Percentiles rank a stretch among this genome's conserved stretches.
These are phyloP conservation scores for Anabacerthia variegaticeps DNA, from an alignment of 2,797 vertebrate species.

Conservation along the genomic window DNA sequence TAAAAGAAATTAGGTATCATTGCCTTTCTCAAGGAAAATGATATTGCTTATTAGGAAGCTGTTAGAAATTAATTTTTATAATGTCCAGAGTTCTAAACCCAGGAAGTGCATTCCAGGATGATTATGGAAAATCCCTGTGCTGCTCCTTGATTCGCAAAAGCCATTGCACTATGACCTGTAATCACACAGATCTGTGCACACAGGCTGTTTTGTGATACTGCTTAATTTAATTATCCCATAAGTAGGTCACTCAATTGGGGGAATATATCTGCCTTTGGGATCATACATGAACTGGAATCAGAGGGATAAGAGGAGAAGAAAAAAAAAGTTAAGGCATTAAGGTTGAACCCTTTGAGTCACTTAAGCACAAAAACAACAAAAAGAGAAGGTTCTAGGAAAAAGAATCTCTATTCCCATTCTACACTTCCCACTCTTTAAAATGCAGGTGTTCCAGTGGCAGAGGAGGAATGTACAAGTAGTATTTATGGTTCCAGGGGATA, in stretches of 20 bases:
- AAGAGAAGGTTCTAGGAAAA: neutral
- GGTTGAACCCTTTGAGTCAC: neutral
- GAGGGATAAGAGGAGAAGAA: neutral
- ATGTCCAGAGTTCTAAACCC: neutral
- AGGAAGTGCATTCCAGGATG: neutral
- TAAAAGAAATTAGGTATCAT: neutral
- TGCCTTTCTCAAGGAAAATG: neutral
- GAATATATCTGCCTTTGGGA: neutral
- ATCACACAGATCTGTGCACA: neutral
- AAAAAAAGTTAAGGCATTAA: neutral
- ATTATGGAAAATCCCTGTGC: neutral
- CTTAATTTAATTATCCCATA: constrained; percentile 7
- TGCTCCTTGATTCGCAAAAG: neutral
- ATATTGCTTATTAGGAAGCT: neutral
- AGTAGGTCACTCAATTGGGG: neutral
- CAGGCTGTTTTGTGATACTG: neutral
- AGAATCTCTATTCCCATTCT: neutral
- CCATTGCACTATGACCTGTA: neutral
- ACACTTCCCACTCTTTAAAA: neutral
- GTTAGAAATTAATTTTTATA: neutral
- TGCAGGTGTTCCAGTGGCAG: neutral
- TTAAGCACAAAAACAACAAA: neutral
- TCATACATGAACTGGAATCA: neutral
- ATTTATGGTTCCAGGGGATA: neutral
- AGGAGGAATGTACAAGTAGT: neutral